phyloP scores from a whole-genome alignment of 2,113 vertebrate genomes.

The Sigmodon hispidus region DNA sequence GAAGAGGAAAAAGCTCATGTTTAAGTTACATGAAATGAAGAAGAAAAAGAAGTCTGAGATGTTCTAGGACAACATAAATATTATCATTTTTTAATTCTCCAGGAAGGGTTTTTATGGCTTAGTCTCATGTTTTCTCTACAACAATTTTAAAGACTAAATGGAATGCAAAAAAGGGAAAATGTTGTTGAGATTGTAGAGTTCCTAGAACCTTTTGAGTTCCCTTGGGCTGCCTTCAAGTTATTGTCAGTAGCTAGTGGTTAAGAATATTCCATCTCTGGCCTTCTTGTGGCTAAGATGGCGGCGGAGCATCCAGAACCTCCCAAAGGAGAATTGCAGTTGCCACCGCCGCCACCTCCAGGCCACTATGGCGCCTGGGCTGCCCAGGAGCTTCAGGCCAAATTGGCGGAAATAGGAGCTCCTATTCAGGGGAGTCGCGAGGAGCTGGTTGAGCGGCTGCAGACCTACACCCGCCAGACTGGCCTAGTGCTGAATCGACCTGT shows the following conservation, averaged over 20 bases:
- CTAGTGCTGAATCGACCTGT: no score
- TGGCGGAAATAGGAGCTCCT: no score
- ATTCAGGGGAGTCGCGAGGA: no score
- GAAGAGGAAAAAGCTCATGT: neutral
- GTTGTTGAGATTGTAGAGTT: neutral
- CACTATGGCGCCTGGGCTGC: no score
- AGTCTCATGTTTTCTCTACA: neutral
- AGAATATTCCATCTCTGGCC: neutral
- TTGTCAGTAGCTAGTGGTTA: neutral
- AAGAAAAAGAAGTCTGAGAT: neutral
- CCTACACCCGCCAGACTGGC: no score
- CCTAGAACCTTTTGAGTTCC: neutral
- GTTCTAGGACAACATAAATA: neutral
- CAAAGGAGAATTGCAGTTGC: no score
- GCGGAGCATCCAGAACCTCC: no score
- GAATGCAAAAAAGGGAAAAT: neutral
- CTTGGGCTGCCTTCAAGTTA: neutral
- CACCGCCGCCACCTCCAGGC: no score
- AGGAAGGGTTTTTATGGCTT: neutral
- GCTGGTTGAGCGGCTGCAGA: no score
- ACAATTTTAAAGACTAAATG: neutral
- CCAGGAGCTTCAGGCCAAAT: no score
- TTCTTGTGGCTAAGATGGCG: no score
- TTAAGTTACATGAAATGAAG: neutral
- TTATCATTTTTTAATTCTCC: neutral